Percentiles rank a stretch among this genome's conserved stretches.
Evolutionary conservation across 2,113 vertebrate genomes (phyloP).

Genomic region (Epinephelus fuscoguttatus): DNA sequence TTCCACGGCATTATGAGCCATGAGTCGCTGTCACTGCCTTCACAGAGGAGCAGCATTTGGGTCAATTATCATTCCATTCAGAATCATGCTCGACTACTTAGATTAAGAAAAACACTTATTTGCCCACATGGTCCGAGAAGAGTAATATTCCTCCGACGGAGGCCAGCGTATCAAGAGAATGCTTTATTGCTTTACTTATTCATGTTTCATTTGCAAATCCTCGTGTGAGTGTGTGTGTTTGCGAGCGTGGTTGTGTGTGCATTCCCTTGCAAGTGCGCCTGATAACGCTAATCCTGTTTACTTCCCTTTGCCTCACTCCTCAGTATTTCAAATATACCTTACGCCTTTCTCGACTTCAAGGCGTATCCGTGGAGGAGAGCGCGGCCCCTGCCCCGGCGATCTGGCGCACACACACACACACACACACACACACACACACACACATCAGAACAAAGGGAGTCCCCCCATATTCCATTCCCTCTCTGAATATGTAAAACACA

Average conservation of each 20-base stretch:
- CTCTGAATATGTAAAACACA: conserved; percentile 84
- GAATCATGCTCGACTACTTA: conserved; percentile 53
- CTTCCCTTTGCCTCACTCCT: conserved; percentile 59
- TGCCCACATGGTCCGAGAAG: conserved; percentile 39
- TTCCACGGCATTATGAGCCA: conserved; percentile 57
- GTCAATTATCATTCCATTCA: conserved; percentile 76
- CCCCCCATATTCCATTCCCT: conserved; percentile 74
- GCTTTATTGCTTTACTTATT: conserved; percentile 82
- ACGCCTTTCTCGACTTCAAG: conserved; percentile 73
- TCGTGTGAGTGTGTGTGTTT: conserved; percentile 40
- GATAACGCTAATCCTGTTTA: conserved; percentile 87
- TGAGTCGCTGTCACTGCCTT: conserved; percentile 56
- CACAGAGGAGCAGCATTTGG: conserved; percentile 60
- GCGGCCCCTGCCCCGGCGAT: conserved; percentile 57
- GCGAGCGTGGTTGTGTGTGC: conserved; percentile 42
- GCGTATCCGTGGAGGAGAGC: conserved; percentile 50
- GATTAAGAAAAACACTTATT: conserved; percentile 71
- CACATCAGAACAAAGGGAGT: conserved; percentile 71
- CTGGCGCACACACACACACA: too few relatives aligned
- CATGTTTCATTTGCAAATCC: conserved; percentile 81
- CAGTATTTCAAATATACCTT: conserved; percentile 73
- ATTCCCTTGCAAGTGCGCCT: conserved; percentile 63
- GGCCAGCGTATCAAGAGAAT: conserved; percentile 57
- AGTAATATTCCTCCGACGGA: conserved; percentile 66
- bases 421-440: conserved; percentile 19